Base-by-base conservation (phyloP, 2,888 invertebrate species). In the Papilio gigon region DNA sequence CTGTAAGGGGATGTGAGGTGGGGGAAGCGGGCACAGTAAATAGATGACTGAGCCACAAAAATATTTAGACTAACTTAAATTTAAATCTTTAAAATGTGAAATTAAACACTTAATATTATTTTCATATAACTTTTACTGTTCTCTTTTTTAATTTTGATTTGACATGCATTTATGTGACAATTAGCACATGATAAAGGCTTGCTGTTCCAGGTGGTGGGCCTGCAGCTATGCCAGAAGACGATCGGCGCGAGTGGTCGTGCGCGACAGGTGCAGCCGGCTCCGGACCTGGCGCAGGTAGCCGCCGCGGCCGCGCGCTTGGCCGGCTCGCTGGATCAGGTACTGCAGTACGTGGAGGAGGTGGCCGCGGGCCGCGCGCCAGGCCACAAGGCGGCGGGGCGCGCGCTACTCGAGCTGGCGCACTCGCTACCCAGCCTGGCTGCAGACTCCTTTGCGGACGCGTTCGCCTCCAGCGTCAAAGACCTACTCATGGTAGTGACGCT, bases 381-480 rank as follows among this genome's bases (percentile, higher is more conserved):
- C 1, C 96, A 98, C 89, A 97, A 97, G 87, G 96, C 96, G 62
- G 96, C 98, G 11, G 99, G 99, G 0, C 94, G 99, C 47, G 95
- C 96, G 73, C 93, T 99, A 72, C 94, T 99, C 78, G 96, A 98
- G 88, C 94, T 99, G 84, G 97, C 98, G 47, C 95, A 97, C 88
- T 96, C 97, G 17, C 97, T 98, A 72, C 98, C 98, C 58, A 96
- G 97, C 83, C 97, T 99, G 94, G 95, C 95, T 56, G 82, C 84
- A 0, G 97, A 98, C 81, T 96, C 98, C 83, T 98, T 99, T 87
- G 97, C 98, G 44, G 95, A 97, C 78, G 97, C 99, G 95, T 96
- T 99, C 85, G 98, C 98, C 84, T 96, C 98, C 76, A 97, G 98
- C 82, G 97, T 99, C 85, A 98, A 99, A 90, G 99, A 99, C 93